Conservation (phyloP, 1,140 invertebrate genomes). For the Penaeus vannamei region DNA sequence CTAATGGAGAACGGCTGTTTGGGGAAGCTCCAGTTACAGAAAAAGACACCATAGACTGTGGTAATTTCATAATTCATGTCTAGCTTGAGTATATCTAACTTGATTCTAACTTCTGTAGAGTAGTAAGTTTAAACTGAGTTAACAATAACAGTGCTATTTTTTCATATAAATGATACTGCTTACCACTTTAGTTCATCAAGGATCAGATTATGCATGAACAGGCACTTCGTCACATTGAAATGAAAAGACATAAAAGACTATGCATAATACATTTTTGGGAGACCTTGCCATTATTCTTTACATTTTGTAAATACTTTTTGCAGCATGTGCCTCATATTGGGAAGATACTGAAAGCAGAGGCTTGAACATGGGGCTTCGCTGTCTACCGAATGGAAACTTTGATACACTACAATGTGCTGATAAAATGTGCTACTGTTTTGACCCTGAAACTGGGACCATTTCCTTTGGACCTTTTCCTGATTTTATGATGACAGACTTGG, state of each 20-base stretch:
- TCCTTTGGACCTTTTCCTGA: neutral
- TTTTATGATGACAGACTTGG: too few relatives aligned
- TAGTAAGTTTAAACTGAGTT: too few relatives aligned
- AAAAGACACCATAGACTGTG: conserved; percentile 19
- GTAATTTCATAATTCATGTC: neutral
- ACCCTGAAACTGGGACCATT: conserved; percentile 53
- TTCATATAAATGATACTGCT: too few relatives aligned
- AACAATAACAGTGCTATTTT: too few relatives aligned
- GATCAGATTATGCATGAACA: too few relatives aligned
- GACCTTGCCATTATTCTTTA: too few relatives aligned
- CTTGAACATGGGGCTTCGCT: conserved; percentile 46
- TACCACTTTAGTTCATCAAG: too few relatives aligned
- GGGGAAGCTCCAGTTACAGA: conserved; percentile 16
- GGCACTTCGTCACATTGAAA: neutral
- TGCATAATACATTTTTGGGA: neutral
- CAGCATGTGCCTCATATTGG: conserved; percentile 47
- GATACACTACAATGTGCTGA: conserved; percentile 66
- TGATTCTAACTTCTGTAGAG: too few relatives aligned
- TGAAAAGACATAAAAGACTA: neutral
- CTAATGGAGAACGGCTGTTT: conserved; percentile 2
- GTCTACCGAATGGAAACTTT: conserved; percentile 67
- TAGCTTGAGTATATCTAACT: too few relatives aligned
- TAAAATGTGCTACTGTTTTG: conserved; percentile 65
- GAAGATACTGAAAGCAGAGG: conserved; percentile 8
- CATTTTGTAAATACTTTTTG: neutral